Evolutionary conservation across 2,797 vertebrate genomes (phyloP), one percentile per base, ranked within the genome.

Genomic region (Rhinichthys osculus): DNA sequence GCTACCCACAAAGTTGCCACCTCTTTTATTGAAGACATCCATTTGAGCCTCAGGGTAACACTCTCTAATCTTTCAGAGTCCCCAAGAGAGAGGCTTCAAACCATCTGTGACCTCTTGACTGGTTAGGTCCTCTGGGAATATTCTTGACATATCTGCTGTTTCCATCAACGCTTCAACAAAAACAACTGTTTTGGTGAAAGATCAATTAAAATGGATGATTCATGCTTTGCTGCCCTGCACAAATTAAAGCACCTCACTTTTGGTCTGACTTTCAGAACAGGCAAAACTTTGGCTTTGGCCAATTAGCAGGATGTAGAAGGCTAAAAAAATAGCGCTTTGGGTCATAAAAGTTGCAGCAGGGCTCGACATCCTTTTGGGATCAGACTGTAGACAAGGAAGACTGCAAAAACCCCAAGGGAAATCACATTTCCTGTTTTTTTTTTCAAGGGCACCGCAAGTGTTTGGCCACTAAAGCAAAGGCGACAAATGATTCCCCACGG

Each of bases 131-230:
- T 87, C 78, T 2, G 47, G 73, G 82, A 62, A 62, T 82, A 87
- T 88, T 91, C 90, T 92, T 91, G 91, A 91, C 90, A 92, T 85
- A 89, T 82, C 79, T 86, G 86, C 87, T 19, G 88, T 87, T 91
- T 92, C 91, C 77, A 92, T 93, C 87, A 92, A 87, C 87, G 13
- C 30, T 85, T 67, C 85, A 70, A 89, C 83, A 83, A 91, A 92
- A 95, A 94, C 92, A 91, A 87, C 90, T 78, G 88, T 89, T 93
- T 87, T 85, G 88, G 84, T 17, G 16, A 73, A 85, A 87, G 87
- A 89, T 91, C 88, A 86, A 89, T 81, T 78, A 85, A 70, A 76
- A 71, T 44, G 10, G 21, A 78, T n/a, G 66, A 81, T 77, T 69
- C n/a, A 62, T 77, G n/a, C 9, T 17, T 3, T 47, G 7, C 42